Conservation (phyloP, 2,888 invertebrate species). For the Dinocampus coccinellae region DNA sequence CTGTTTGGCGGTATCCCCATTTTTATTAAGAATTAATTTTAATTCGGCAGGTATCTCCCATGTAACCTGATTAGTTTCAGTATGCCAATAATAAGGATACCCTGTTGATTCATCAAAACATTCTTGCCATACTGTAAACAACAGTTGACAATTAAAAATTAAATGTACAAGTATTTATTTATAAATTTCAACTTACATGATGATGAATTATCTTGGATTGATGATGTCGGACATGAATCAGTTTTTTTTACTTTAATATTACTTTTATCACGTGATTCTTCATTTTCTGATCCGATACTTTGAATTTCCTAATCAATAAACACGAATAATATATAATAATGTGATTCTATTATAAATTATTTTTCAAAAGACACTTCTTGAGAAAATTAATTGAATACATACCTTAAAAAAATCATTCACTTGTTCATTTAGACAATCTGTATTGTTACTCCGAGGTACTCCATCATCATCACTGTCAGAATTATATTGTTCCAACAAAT, state of each 20-base stretch:
- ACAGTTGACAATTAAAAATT: slow-evolving; percentile 33
- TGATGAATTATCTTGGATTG: not conserved
- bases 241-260: not conserved
- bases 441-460: slow-evolving; percentile 48
- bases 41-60: slow-evolving; percentile 75
- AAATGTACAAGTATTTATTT: not conserved
- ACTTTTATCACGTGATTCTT: slow-evolving; percentile 11
- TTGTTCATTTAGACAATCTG: slow-evolving; percentile 57
- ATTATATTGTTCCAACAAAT: slow-evolving; percentile 64
- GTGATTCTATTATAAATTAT: not conserved
- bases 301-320: slow-evolving; percentile 60
- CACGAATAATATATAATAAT: not conserved
- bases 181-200: not conserved
- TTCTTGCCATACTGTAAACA: slow-evolving; percentile 75
- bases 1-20: not conserved
- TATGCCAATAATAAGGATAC: slow-evolving; percentile 78
- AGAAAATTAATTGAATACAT: not conserved
- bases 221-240: not conserved
- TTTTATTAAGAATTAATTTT: slow-evolving; percentile 38
- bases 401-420: slow-evolving; percentile 66
- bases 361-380: not conserved
- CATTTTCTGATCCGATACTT: slow-evolving; percentile 54
- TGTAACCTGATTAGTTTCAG: slow-evolving; percentile 75
- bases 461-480: slow-evolving; percentile 64
- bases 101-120: slow-evolving; percentile 75